Conservation (phyloP, 2,888 invertebrate genomes). For the Ptychoptera albimana region DNA sequence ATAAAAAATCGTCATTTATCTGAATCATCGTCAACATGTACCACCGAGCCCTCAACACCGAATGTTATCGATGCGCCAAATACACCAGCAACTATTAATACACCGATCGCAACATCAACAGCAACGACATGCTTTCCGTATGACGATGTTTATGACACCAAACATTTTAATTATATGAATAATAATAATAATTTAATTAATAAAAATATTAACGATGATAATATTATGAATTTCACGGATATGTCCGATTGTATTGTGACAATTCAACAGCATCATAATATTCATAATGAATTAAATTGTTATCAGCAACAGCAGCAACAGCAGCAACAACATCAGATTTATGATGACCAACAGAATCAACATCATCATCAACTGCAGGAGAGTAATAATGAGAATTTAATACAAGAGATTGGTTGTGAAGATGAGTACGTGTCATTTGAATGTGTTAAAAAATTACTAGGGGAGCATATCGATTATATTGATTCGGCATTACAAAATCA, state of each 20-base stretch:
- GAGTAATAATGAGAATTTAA: constrained; percentile 6
- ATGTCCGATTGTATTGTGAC: constrained; percentile 32
- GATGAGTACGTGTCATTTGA: constrained; percentile 30
- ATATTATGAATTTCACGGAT: constrained; percentile 30
- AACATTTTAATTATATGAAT: neutral
- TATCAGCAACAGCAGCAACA: neutral
- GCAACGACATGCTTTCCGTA: neutral
- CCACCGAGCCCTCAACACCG: neutral
- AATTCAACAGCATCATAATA: constrained; percentile 17
- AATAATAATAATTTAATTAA: neutral
- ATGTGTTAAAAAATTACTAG: constrained; percentile 28
- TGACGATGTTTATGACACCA: neutral
- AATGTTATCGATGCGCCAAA: neutral
- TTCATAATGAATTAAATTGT: constrained; percentile 6
- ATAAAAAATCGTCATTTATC: neutral
- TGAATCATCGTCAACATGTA: neutral
- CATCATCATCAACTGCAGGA: neutral
- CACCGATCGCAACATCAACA: neutral
- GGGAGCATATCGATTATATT: constrained; percentile 14
- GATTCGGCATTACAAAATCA: constrained; percentile 7
- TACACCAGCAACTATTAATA: neutral
- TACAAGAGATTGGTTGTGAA: constrained; percentile 3
- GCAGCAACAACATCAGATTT: constrained; percentile 7
- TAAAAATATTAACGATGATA: too few relatives aligned
- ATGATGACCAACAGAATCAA: neutral